Percentiles rank a stretch among this genome's conserved stretches.
These are phyloP conservation scores for Chalcis sispes DNA, from an alignment of 2,888 invertebrate species.

Conservation along the genomic window DNA sequence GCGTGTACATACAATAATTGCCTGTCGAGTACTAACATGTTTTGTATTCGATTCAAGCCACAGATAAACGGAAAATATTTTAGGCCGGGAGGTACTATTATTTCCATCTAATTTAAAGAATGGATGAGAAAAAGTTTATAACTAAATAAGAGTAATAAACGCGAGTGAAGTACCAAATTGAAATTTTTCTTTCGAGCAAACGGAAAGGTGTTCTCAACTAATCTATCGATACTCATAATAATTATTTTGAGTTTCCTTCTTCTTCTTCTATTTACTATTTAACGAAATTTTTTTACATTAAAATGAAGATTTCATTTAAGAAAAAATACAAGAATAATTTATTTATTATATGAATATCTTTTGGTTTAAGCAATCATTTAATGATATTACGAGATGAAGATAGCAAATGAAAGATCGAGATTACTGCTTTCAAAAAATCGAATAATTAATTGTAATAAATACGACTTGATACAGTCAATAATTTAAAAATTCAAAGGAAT, in stretches of 20 bases:
- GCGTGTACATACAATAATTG: slow-evolving; percentile 44
- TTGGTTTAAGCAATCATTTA: background rate
- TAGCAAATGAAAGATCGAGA: slow-evolving; percentile 18
- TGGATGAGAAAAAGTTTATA: slow-evolving; percentile 8
- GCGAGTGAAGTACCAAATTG: slow-evolving; percentile 4
- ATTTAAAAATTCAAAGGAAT: slow-evolving; percentile 26
- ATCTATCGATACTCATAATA: slow-evolving; percentile 29
- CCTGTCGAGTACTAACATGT: slow-evolving; percentile 31
- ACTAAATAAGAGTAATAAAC: slow-evolving; percentile 20
- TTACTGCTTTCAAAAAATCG: slow-evolving; percentile 14
- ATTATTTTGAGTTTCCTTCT: slow-evolving; percentile 4
- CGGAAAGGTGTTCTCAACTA: slow-evolving; percentile 14
- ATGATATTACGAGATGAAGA: background rate
- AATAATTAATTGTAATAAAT: slow-evolving; percentile 17
- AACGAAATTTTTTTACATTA: slow-evolving; percentile 7
- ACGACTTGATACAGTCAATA: slow-evolving; percentile 17
- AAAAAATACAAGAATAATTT: background rate
- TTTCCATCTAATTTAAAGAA: slow-evolving; percentile 28
- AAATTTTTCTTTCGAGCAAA: slow-evolving; percentile 19
- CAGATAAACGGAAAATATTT: slow-evolving; percentile 8
- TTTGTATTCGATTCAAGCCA: slow-evolving; percentile 27
- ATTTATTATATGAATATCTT: background rate
- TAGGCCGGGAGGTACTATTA: slow-evolving; percentile 24
- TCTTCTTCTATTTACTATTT: slow-evolving; percentile 25
- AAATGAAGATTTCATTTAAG: slow-evolving; percentile 25